Percentiles rank a stretch among this genome's conserved stretches.
These are phyloP conservation scores for Zoanthus gigantus DNA, from an alignment of 92 coral and sea anemone species.

Conservation along the genomic window DNA sequence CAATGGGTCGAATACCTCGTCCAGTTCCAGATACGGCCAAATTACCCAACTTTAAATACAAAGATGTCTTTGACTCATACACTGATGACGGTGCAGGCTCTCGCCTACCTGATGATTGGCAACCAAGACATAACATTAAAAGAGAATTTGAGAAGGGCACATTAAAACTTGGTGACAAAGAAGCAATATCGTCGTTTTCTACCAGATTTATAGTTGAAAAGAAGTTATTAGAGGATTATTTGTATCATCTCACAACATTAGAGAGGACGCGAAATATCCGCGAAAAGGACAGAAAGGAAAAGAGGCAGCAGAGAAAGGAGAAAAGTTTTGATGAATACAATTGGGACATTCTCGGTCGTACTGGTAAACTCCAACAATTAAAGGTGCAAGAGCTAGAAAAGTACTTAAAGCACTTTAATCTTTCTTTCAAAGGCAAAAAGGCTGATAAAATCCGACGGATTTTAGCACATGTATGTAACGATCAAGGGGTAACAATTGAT, in stretches of 20 bases:
- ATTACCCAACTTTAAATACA: conserved; percentile 57
- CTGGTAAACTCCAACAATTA: conserved; percentile 39
- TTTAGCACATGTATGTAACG: conserved; percentile 59
- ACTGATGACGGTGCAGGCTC: conserved; percentile 21
- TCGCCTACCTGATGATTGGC: conserved; percentile 63
- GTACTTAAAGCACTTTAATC: conserved; percentile 60
- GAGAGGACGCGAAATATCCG: conserved; percentile 23
- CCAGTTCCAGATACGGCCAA: conserved; percentile 49
- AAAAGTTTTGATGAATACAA: conserved; percentile 37
- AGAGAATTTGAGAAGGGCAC: conserved; percentile 57
- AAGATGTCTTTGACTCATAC: conserved; percentile 61
- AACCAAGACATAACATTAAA: conserved; percentile 64
- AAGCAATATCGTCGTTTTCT: conserved; percentile 58
- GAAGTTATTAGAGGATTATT: conserved; percentile 50
- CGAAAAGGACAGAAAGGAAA: conserved; percentile 36
- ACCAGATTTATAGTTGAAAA: conserved; percentile 57
- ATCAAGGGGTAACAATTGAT: conserved; percentile 47
- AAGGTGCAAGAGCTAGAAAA: conserved; percentile 51
- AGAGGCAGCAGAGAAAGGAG: conserved; percentile 35
- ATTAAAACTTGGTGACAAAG: conserved; percentile 63
- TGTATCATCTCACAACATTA: conserved; percentile 63
- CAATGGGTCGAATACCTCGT: conserved; percentile 59
- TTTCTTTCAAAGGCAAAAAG: conserved; percentile 68
- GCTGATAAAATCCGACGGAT: conserved; percentile 66
- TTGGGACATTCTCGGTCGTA: conserved; percentile 52